Percentiles rank a stretch among this genome's conserved stretches.
phyloP scores from a whole-genome alignment of 2,888 invertebrate genomes.

The Xylophagus ater region DNA sequence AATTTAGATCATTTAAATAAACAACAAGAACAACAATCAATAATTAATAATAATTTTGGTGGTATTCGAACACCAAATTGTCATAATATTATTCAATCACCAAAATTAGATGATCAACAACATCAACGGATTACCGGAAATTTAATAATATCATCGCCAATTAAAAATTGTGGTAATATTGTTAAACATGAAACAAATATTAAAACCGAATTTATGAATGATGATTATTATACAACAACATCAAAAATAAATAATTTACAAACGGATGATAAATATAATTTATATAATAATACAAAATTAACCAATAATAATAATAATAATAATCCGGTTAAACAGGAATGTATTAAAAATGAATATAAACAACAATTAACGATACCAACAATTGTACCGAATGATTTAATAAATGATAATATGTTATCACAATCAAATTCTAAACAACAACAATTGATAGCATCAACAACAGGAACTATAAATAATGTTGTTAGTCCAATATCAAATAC shows the following conservation, averaged over 20 bases:
- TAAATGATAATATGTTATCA: background rate
- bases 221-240: constrained; percentile 14
- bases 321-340: constrained; percentile 16
- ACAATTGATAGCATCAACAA: constrained; percentile 7
- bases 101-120: constrained; percentile 12
- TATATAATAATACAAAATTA: constrained; percentile 15
- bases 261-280: constrained; percentile 17
- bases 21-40: constrained; percentile 9
- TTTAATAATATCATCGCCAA: constrained; percentile 11
- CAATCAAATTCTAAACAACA: constrained; percentile 1
- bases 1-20: background rate
- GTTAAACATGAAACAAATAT: constrained; percentile 16
- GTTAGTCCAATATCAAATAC: constrained; percentile 2
- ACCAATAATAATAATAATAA: constrained; percentile 9
- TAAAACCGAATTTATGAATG: constrained; percentile 19
- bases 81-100: constrained; percentile 11
- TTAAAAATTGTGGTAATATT: constrained; percentile 1
- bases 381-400: constrained; percentile 3
- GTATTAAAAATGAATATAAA: constrained; percentile 18
- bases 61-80: constrained; percentile 13
- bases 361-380: constrained; percentile 4
- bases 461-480: constrained; percentile 3
- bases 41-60: no score
- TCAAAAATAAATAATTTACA: constrained; percentile 8
- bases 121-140: constrained; percentile 1